Conservation (phyloP, 1,140 invertebrate species). For the Elymnias hypermnestra region DNA sequence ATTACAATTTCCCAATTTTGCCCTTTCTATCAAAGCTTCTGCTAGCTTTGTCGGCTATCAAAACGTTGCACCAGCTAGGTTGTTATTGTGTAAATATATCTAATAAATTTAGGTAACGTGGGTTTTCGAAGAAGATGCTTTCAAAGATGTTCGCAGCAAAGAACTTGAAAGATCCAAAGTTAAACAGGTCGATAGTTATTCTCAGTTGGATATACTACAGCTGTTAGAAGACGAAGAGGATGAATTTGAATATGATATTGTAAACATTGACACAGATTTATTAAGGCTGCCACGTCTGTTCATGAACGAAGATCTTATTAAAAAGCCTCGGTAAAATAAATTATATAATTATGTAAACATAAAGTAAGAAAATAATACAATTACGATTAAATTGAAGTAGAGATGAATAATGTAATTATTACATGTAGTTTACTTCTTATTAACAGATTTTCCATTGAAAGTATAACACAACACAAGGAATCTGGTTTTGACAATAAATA, state of each 20-base stretch:
- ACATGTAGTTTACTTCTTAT: slow-evolving; percentile 2
- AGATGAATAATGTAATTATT: background rate
- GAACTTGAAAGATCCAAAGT: background rate
- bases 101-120: slow-evolving; percentile 34
- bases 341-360: slow-evolving; percentile 1
- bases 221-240: slow-evolving; percentile 53
- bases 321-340: slow-evolving; percentile 15
- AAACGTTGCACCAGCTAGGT: too few species aligned
- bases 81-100: too few species aligned
- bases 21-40: too few species aligned
- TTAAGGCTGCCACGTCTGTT: slow-evolving; percentile 36
- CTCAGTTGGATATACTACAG: slow-evolving; percentile 34
- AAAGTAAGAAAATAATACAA: too few species aligned
- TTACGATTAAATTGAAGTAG: background rate
- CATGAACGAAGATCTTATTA: slow-evolving; percentile 17
- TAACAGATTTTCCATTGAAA: slow-evolving; percentile 12
- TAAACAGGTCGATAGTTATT: background rate
- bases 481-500: slow-evolving; percentile 16
- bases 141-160: slow-evolving; percentile 23
- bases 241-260: slow-evolving; percentile 58
- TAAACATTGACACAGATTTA: slow-evolving; percentile 55
- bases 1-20: too few species aligned
- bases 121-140: slow-evolving; percentile 36
- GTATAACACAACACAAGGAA: slow-evolving; percentile 4
- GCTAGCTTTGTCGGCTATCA: too few species aligned